phyloP scores from a whole-genome alignment of 1,140 invertebrate species.

The Sycophaga agraensis region DNA sequence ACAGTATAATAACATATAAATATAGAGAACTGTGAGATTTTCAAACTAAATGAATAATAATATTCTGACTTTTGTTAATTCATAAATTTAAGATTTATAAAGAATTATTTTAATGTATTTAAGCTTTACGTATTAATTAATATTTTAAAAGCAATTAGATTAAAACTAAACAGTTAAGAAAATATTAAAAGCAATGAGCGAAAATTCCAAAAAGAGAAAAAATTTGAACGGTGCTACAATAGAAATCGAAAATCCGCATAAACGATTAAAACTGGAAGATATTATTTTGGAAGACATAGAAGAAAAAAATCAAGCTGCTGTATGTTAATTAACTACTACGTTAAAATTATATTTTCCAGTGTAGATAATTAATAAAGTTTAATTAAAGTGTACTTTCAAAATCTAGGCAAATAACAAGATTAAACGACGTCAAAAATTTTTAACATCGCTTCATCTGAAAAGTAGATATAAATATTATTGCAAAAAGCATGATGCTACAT shows the following conservation, averaged over 20 bases:
- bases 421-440: conserved; percentile 1
- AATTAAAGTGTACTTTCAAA: background rate
- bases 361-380: background rate
- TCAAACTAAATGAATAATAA: too few relatives aligned
- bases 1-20: too few relatives aligned
- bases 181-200: background rate
- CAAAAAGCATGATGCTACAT: conserved; percentile 7
- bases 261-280: conserved; percentile 10
- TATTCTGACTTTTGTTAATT: too few relatives aligned
- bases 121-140: too few relatives aligned
- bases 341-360: background rate
- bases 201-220: background rate
- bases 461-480: conserved; percentile 24
- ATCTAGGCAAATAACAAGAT: background rate
- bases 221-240: background rate
- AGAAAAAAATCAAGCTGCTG: background rate
- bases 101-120: too few relatives aligned
- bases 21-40: too few relatives aligned
- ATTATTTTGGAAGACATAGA: background rate
- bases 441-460: conserved; percentile 5
- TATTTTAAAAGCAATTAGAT: too few relatives aligned
- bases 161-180: too few relatives aligned
- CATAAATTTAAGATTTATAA: too few relatives aligned
- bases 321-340: background rate
- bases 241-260: background rate